Evolutionary conservation across 2,888 invertebrate species (phyloP).

Genomic region (Cosmia pyralina): DNA sequence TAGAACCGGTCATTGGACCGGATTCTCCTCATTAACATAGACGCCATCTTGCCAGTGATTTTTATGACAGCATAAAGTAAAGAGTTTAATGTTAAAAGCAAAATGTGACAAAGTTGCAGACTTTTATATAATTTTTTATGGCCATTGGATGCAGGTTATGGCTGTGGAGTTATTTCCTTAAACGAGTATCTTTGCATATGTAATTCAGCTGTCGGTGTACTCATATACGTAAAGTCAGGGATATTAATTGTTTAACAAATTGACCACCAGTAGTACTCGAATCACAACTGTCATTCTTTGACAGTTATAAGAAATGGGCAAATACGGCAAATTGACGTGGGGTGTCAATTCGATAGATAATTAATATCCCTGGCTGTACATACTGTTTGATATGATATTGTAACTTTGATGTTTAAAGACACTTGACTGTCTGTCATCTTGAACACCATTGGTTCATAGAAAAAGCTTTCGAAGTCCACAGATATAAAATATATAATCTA

Average conservation of each 20-base stretch:
- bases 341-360: no score
- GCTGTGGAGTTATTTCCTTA: neutral
- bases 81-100: slow-evolving; percentile 38
- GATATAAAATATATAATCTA: no score
- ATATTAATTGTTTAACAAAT: neutral
- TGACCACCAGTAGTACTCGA: no score
- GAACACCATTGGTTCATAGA: no score
- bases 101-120: slow-evolving; percentile 34
- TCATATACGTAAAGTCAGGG: neutral
- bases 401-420: no score
- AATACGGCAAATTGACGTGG: no score
- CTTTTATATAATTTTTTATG: slow-evolving; percentile 26
- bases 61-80: slow-evolving; percentile 49
- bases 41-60: slow-evolving; percentile 25
- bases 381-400: neutral
- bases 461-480: no score
- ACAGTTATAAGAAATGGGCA: neutral
- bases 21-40: slow-evolving; percentile 51
- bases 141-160: slow-evolving; percentile 12
- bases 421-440: no score
- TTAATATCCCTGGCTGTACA: no score
- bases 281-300: neutral
- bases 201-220: neutral
- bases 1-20: slow-evolving; percentile 13
- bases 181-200: neutral